Evolutionary conservation across 2,888 invertebrate genomes (phyloP).

Genomic region (Synanthedon formicaeformis): DNA sequence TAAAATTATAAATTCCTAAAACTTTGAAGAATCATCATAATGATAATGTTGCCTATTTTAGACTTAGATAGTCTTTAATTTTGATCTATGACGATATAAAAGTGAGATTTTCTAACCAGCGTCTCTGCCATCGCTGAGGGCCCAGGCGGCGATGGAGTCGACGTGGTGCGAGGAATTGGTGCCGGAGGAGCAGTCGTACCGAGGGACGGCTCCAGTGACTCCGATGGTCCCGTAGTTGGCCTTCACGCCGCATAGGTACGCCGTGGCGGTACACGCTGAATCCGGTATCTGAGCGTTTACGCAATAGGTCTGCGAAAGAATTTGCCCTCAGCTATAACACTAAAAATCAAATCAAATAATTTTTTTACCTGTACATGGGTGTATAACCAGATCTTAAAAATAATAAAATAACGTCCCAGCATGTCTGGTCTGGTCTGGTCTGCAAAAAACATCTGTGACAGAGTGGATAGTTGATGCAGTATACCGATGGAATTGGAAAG

Average conservation of each 20-base stretch:
- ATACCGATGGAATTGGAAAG: too few species aligned
- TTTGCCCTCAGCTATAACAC: too few species aligned
- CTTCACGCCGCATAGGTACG: conserved; percentile 76
- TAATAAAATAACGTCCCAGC: too few species aligned
- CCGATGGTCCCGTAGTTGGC: conserved; percentile 73
- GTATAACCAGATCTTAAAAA: too few species aligned
- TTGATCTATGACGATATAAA: neutral
- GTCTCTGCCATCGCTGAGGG: conserved; percentile 57
- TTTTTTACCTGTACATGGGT: too few species aligned
- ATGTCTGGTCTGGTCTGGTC: too few species aligned
- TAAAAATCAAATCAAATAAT: too few species aligned
- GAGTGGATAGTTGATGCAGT: too few species aligned
- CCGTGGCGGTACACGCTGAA: conserved; percentile 78
- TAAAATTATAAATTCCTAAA: too few species aligned
- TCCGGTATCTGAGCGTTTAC: conserved; percentile 74
- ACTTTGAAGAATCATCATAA: neutral
- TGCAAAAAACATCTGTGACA: too few species aligned
- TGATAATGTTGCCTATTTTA: neutral
- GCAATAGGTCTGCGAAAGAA: conserved; percentile 55
- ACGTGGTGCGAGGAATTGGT: conserved; percentile 63
- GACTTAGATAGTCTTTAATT: neutral
- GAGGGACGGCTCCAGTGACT: conserved; percentile 71
- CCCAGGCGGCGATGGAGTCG: conserved; percentile 75
- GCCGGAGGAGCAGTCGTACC: conserved; percentile 70
- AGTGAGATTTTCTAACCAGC: conserved; percentile 18